Base-by-base conservation (phyloP, 2,888 invertebrate genomes). In the Nesidiocoris tenuis region DNA sequence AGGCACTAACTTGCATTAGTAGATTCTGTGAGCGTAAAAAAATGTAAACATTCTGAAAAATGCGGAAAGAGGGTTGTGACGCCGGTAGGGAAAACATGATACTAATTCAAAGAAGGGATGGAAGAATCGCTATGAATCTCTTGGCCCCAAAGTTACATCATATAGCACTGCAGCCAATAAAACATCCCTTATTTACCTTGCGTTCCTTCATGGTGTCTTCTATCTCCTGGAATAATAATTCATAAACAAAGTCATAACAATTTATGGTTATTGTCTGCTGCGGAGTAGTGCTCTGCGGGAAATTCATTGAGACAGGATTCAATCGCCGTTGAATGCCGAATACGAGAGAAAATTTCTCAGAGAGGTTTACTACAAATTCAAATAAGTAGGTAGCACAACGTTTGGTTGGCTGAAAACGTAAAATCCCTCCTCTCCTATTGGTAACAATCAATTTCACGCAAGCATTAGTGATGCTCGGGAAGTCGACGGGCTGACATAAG, bases 131-230 rank as follows among this genome's bases (percentile, higher is more conserved):
- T 25, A 70, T 70, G 70, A 70, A 59, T 70, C 57, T 59, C 39
- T 12, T 12, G 12, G 39, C 39, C 39, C 39, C 39, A 39, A 39
- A 39, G 39, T 39, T 12, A n/a, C n/a, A n/a, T n/a, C n/a, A n/a
- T 54, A 18, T 23, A 23, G 54, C 17, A 59, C 22, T 57, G 70
- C 59, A 70, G 59, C 70, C 70, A 70, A 70, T 70, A 70, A 70
- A 70, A 70, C 70, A 70, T 59, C 59, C 70, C 54, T 59, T 70
- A 70, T 70, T 70, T 70, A 70, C 70, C 63, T 63, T 70, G 59
- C 39, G 3, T 39, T 39, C 39, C 39, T 39, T 39, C 39, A 7
- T 7, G 39, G 5, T n/a, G n/a, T 39, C 65, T 39, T 39, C 39
- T 19, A 19, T 65, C 54, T 65, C 65, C 65, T 70, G 70, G 18